A percentile compares a stretch with the other conserved stretches of the same genome.
Conservation (phyloP, 2,888 invertebrate genomes). For the Scaeva pyrastri region DNA sequence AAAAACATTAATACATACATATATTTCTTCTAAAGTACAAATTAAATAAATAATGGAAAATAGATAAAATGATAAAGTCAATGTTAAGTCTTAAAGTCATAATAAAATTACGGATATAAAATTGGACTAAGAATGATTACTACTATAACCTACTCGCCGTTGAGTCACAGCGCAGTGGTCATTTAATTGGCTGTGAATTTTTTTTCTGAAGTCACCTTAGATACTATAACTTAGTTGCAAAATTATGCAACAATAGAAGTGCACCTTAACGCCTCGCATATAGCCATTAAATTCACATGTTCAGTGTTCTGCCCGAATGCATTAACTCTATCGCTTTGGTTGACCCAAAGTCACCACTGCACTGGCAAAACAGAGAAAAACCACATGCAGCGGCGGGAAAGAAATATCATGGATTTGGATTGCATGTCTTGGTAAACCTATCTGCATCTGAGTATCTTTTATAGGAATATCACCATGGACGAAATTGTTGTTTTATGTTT, state of each 20-base stretch:
- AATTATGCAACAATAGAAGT: constrained; percentile 46
- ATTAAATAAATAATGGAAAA: not conserved
- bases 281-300: constrained; percentile 31
- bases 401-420: constrained; percentile 13
- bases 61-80: not conserved
- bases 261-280: constrained; percentile 27
- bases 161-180: constrained; percentile 12
- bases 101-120: constrained; percentile 14
- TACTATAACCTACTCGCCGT: not conserved
- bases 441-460: constrained; percentile 7
- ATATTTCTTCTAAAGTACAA: no score
- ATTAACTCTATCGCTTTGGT: constrained; percentile 16
- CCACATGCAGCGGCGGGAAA: constrained; percentile 22
- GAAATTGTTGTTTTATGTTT: not conserved
- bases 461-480: not conserved
- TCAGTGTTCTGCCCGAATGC: constrained; percentile 48
- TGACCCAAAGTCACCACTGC: constrained; percentile 38
- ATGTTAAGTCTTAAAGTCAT: not conserved
- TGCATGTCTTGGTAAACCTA: constrained; percentile 19
- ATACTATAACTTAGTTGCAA: not conserved
- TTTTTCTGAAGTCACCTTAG: not conserved
- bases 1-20: no score
- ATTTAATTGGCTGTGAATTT: constrained; percentile 10
- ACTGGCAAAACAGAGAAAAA: not conserved
- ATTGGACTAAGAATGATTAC: constrained; percentile 2